Evolutionary conservation across 2,797 vertebrate genomes (phyloP).

Genomic region (Pogonophryne albipinna): DNA sequence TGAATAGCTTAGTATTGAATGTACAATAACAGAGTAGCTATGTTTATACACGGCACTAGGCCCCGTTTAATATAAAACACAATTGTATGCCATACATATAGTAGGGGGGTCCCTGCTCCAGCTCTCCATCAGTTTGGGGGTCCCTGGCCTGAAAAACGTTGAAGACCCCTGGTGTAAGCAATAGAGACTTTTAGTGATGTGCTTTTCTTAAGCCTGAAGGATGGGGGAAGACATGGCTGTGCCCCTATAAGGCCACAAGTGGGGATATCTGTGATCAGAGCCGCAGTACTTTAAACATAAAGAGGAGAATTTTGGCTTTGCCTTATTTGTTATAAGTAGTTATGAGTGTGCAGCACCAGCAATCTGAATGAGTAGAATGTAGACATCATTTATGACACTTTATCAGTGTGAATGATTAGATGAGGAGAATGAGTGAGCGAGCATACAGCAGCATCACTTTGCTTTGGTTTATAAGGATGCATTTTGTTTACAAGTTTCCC

Average conservation of each 20-base stretch:
- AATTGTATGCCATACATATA: too few species aligned
- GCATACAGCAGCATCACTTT: conserved; percentile 45
- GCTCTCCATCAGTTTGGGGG: too few species aligned
- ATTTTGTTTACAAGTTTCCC: too few species aligned
- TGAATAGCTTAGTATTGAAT: too few species aligned
- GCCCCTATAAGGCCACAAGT: conserved; percentile 27
- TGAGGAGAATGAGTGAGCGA: conserved; percentile 43
- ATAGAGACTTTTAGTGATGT: conserved; percentile 69
- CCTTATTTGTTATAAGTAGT: conserved; percentile 79
- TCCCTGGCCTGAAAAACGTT: too few species aligned
- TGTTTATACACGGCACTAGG: too few species aligned
- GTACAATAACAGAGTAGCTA: too few species aligned
- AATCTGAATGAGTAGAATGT: conserved; percentile 84
- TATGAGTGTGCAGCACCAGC: conserved; percentile 83
- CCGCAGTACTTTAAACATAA: conserved; percentile 48
- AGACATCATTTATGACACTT: conserved; percentile 78
- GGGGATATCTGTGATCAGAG: conserved; percentile 53
- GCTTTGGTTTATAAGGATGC: conserved; percentile 60
- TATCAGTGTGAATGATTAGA: conserved; percentile 67
- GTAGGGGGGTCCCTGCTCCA: too few species aligned
- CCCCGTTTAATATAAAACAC: too few species aligned
- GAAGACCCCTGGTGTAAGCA: conserved; percentile 73
- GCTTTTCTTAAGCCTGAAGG: conserved; percentile 52
- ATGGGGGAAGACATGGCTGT: conserved; percentile 22
- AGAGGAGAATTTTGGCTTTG: conserved; percentile 80